These are phyloP conservation scores for Alectoris magna DNA, from an alignment of 2,797 vertebrate genomes.

Conservation along the genomic window DNA sequence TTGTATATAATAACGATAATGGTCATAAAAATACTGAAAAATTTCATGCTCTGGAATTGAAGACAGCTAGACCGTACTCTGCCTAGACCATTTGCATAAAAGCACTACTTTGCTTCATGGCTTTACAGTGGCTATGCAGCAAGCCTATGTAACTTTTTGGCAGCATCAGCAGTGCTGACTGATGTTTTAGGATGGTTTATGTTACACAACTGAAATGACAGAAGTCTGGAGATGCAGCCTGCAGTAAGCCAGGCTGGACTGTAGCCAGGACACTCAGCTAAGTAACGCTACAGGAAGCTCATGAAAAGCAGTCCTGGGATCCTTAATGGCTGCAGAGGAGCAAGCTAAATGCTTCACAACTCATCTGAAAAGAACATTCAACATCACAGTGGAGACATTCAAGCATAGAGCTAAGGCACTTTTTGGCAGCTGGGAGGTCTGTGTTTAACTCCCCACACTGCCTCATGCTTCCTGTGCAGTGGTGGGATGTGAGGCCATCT, in stretches of 20 bases:
- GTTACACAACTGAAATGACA: neutral
- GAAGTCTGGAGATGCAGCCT: neutral
- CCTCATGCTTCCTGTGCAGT: neutral
- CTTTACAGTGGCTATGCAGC: neutral
- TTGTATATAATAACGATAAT: neutral
- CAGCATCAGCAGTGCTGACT: neutral
- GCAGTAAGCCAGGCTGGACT: neutral
- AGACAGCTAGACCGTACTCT: neutral
- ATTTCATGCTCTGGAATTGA: neutral
- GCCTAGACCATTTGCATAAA: neutral
- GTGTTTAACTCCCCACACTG: neutral
- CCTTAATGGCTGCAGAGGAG: constrained; percentile 21
- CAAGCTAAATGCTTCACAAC: constrained; percentile 3
- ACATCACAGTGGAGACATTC: neutral
- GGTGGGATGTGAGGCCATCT: neutral
- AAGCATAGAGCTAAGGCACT: neutral
- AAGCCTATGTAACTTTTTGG: neutral
- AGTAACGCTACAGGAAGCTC: neutral
- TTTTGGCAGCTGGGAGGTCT: neutral
- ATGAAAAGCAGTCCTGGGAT: constrained; percentile 25
- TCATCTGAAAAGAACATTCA: constrained; percentile 1
- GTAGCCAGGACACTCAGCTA: neutral
- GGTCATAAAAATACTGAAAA: neutral
- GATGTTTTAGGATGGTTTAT: neutral
- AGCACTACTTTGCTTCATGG: neutral